Evolutionary conservation across 2,888 invertebrate species (phyloP).

Genomic region (Cantharis lateralis): DNA sequence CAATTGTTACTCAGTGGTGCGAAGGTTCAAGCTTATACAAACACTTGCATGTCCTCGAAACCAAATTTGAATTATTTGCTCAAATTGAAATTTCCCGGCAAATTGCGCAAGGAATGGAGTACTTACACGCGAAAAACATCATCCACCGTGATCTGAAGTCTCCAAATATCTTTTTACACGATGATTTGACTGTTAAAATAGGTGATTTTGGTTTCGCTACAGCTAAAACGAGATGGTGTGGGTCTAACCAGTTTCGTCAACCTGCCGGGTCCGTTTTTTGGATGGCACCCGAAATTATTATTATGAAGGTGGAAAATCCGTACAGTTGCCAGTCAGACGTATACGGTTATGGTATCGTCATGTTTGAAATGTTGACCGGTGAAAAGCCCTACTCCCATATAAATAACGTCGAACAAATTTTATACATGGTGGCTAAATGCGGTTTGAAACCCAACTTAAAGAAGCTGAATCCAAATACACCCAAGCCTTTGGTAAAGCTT

Average conservation of each 20-base stretch:
- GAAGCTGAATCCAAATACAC: constrained; percentile 84
- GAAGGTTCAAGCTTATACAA: constrained; percentile 97
- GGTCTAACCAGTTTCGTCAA: constrained; percentile 90
- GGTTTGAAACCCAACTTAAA: constrained; percentile 84
- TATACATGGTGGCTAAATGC: constrained; percentile 97
- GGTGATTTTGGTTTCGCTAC: constrained; percentile 98
- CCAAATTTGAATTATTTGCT: constrained; percentile 87
- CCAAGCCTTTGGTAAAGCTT: constrained; percentile 86
- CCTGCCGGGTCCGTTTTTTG: constrained; percentile 96
- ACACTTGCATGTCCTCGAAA: constrained; percentile 95
- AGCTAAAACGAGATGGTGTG: constrained; percentile 96
- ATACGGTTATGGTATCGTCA: constrained; percentile 96
- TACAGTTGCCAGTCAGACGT: constrained; percentile 98
- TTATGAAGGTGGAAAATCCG: constrained; percentile 95
- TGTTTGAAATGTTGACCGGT: constrained; percentile 92
- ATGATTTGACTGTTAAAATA: constrained; percentile 98
- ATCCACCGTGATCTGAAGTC: constrained; percentile 98
- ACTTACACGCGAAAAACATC: constrained; percentile 97
- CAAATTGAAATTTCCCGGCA: constrained; percentile 96
- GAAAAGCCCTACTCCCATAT: constrained; percentile 91
- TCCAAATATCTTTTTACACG: constrained; percentile 98
- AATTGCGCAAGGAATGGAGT: constrained; percentile 99
- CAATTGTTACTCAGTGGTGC: constrained; percentile 99
- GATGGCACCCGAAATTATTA: constrained; percentile 99
- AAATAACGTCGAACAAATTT: constrained; percentile 93